Base-by-base conservation (phyloP, 2,797 vertebrate species). In the Gymnothorax javanicus region DNA sequence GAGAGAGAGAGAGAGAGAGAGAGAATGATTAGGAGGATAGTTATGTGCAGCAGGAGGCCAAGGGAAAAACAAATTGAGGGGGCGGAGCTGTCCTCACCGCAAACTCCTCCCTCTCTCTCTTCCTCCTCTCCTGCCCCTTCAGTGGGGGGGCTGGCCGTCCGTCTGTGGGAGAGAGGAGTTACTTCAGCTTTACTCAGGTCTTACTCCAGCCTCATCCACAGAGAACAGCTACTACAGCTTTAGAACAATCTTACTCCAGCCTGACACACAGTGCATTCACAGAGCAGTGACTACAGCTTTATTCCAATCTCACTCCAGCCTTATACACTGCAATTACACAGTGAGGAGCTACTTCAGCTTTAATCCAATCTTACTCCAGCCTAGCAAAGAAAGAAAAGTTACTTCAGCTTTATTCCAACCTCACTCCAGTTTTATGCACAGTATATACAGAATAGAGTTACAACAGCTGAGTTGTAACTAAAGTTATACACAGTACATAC, bases 71-170 rank as follows among this genome's bases (percentile, higher is more conserved):
- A 59, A 5, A 43, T 54, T 57, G n/a, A 58, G 13, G 69, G 27
- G 15, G 52, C 3, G 7, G 43, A 0, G 54, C 43, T 1, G 6
- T 3, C 94, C 96, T 96, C 87, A 98, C 97, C 0, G 96, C 95
- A 85, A 97, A 90, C 58, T 86, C 93, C 86, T 96, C 95, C 25
- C 94, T 94, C 87, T 97, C 92, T 62, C 94, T 92, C 87, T 89
- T 93, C 90, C 97, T 95, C 87, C 92, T 95, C 84, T 95, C 87
- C 17, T 97, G 96, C 86, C 96, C 96, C 92, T 96, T 97, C 94
- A 97, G 86, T 0, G 90, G 95, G 52, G 96, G 96, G 0, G 96
- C 96, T 54, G 96, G 94, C 17, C 96, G 93, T n/a, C 97, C 97
- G 89, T 98, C 97, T 98, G 91, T 43, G 54, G 86, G 8, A 12